Evolutionary conservation across 2,888 invertebrate species (phyloP), one percentile per base, ranked within the genome.

Genomic region (Agrochola lychnidis): DNA sequence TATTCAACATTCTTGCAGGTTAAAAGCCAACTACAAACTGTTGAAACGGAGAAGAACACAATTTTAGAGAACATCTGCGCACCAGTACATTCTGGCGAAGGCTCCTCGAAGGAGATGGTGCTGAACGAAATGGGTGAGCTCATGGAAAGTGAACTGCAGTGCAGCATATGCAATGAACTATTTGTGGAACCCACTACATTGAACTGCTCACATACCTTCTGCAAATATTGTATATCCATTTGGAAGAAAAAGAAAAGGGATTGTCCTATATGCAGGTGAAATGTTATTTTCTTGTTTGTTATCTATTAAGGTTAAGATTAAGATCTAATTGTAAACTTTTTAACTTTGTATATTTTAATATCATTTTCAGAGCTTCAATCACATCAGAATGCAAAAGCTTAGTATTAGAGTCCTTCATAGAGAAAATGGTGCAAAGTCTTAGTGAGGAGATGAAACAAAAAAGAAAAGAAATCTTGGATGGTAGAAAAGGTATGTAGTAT

Each of bases 201-300:
- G 22, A 97, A 97, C 91, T 98, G 98, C 91, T 97, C 97, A 0
- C 98, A 98, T 89, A 97, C 98, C 0, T 98, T 98, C 90, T 98
- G 98, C 91, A 96, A 97, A 79, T 96, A 97, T 87, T 98, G 98
- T 89, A 98, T 98, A 78, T 93, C 94, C 0, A 94, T 95, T 87
- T 98, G 98, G 98, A 97, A 97, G 89, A 97, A 97, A 85, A 98
- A 97, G 89, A 97, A 97, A 89, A 97, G 94, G 36, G 97, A 97
- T 40, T 98, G 98, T 90, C 98, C 98, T 0, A 97, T 98, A 76
- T 98, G 98, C 93, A 94, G 97, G 97, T 96, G 74, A 86, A 76
- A 76, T 68, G 22, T 51, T 48, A 25, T 45, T 61, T 16, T 3
- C 19, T 45, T 36, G n/a, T 25, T 22, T 53, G 6, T 61, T 30